These are phyloP conservation scores for Apocrypta bakeri DNA, from an alignment of 1,140 invertebrate genomes.

Conservation along the genomic window DNA sequence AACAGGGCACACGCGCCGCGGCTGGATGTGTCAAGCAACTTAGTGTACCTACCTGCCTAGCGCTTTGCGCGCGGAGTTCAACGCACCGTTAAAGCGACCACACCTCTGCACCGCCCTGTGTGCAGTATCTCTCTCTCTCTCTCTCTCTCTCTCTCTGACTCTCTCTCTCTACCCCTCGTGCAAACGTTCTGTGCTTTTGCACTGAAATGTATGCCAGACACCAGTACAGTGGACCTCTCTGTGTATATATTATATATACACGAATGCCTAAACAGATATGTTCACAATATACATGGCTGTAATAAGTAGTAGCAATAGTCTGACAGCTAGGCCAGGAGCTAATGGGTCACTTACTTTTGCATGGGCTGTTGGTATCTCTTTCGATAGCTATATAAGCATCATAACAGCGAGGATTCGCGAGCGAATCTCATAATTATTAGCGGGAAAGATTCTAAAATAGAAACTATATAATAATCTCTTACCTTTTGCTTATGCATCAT, in stretches of 20 bases:
- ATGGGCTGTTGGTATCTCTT: not conserved
- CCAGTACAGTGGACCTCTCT: not conserved
- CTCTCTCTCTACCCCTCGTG: not conserved
- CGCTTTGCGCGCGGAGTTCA: slow-evolving; percentile 59
- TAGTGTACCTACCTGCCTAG: slow-evolving; percentile 58
- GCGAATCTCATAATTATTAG: not conserved
- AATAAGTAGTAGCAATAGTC: not conserved
- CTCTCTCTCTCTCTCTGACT: not conserved
- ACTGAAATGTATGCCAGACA: not conserved
- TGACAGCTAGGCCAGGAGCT: not conserved
- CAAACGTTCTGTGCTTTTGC: not conserved
- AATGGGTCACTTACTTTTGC: not conserved
- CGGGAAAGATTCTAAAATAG: not conserved
- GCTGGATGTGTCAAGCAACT: slow-evolving; percentile 57
- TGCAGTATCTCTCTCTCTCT: not conserved
- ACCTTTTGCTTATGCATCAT: not conserved
- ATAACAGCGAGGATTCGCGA: too few relatives aligned
- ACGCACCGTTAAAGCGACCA: slow-evolving; percentile 62
- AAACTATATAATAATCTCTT: not conserved
- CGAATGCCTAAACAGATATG: not conserved
- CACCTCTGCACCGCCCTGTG: slow-evolving; percentile 53
- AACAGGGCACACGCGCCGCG: slow-evolving; percentile 8
- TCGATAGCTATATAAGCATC: not conserved
- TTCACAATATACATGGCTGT: not conserved
- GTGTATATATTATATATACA: not conserved